Evolutionary conservation across 2,113 vertebrate genomes (phyloP).

Genomic region (Ciconia boyciana): DNA sequence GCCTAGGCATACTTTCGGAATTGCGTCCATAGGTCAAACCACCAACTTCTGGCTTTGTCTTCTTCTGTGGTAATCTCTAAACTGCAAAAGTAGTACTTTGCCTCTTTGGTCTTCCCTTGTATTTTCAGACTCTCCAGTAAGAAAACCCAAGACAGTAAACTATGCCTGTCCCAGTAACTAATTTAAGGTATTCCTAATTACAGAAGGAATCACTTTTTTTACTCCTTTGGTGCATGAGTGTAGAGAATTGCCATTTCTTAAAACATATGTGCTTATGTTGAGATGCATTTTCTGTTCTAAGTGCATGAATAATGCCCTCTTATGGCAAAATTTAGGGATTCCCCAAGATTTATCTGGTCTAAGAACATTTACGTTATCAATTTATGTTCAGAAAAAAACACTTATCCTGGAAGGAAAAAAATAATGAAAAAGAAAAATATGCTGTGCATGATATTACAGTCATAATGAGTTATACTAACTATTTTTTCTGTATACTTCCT

Average conservation of each 20-base stretch:
- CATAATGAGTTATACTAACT: not conserved
- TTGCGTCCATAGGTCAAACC: not conserved
- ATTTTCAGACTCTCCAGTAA: not conserved
- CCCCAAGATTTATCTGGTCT: not conserved
- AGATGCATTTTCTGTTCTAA: not conserved
- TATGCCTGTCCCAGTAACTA: not conserved
- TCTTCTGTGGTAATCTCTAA: not conserved
- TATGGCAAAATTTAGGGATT: conserved; percentile 52
- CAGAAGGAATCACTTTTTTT: not conserved
- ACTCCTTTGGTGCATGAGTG: not conserved
- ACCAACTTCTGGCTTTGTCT: not conserved
- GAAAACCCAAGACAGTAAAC: not conserved
- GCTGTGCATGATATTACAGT: not conserved
- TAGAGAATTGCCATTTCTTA: not conserved
- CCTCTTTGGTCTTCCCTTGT: not conserved
- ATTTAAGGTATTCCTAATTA: not conserved
- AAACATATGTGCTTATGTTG: not conserved
- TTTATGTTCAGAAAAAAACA: not conserved
- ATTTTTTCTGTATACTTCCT: not conserved
- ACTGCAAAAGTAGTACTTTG: not conserved
- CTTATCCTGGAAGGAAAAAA: not conserved
- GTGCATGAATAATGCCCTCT: conserved; percentile 57
- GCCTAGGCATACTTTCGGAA: not conserved
- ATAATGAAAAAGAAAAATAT: not conserved
- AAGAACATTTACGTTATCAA: not conserved